phyloP scores from a whole-genome alignment of 2,797 vertebrate species.

The Anguilla anguilla region DNA sequence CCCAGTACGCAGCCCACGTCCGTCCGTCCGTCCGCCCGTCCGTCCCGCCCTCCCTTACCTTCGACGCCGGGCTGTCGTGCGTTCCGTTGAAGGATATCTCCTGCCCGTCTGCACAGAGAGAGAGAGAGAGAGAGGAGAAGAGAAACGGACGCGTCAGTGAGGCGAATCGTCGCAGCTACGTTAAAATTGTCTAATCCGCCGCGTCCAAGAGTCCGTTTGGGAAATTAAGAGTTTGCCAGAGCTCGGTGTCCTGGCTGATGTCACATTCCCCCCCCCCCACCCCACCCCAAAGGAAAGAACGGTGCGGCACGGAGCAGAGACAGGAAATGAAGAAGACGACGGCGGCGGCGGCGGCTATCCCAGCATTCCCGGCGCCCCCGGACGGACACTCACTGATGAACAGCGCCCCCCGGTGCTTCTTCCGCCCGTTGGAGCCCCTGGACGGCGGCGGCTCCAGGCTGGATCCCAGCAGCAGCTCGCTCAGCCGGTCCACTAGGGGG shows the following conservation, averaged over 20 bases:
- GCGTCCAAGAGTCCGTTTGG: neutral
- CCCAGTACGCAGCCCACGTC: slow-evolving; percentile 37
- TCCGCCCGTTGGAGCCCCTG: slow-evolving; percentile 58
- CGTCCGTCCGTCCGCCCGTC: neutral
- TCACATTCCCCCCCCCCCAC: no score
- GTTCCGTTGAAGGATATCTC: slow-evolving; percentile 76
- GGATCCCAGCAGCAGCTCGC: slow-evolving; percentile 77
- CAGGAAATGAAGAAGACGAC: slow-evolving; percentile 27
- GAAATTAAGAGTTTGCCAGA: neutral
- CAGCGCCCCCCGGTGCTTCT: slow-evolving; percentile 50
- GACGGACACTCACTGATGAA: slow-evolving; percentile 61
- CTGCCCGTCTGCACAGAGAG: slow-evolving; percentile 71
- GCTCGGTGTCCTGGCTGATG: no score
- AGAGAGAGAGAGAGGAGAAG: neutral
- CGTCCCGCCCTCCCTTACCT: slow-evolving; percentile 56
- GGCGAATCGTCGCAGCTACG: neutral
- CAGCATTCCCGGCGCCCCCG: neutral
- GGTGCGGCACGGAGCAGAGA: no score
- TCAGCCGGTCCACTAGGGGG: slow-evolving; percentile 80
- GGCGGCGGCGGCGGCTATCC: neutral
- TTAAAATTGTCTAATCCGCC: neutral
- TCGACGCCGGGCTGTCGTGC: slow-evolving; percentile 62
- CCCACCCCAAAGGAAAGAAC: no score
- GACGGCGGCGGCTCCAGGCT: slow-evolving; percentile 59
- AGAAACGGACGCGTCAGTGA: neutral